These are phyloP conservation scores for Aldrovandia affinis DNA, from an alignment of 2,797 vertebrate genomes.

Conservation along the genomic window DNA sequence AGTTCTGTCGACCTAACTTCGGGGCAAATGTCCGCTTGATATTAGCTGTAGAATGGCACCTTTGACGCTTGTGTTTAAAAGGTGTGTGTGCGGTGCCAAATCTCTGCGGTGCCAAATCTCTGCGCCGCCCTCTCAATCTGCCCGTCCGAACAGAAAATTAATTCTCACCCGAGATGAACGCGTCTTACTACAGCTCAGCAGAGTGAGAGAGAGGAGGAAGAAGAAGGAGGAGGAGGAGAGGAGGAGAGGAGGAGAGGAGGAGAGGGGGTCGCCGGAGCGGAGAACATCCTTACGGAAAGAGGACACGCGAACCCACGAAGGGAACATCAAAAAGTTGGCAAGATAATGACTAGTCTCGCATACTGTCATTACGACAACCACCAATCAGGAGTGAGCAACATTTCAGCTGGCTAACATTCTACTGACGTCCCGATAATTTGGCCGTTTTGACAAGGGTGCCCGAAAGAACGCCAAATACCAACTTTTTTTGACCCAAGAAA, in stretches of 20 bases:
- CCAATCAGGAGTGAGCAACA: neutral
- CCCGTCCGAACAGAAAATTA: constrained; percentile 52
- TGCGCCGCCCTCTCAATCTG: constrained; percentile 43
- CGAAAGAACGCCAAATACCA: neutral
- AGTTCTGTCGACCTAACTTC: too few relatives aligned
- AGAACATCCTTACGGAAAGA: constrained; percentile 24
- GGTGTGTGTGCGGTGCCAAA: constrained; percentile 31
- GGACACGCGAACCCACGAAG: constrained; percentile 1
- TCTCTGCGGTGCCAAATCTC: constrained; percentile 44
- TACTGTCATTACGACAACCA: neutral
- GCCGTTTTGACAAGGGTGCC: neutral
- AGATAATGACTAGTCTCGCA: neutral
- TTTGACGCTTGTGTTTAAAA: too few relatives aligned
- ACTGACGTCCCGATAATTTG: neutral
- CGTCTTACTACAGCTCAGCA: constrained; percentile 49
- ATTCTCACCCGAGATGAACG: constrained; percentile 53
- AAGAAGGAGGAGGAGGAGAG: neutral
- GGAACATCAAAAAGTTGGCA: constrained; percentile 14
- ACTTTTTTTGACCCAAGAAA: neutral
- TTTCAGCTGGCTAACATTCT: neutral
- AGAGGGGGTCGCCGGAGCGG: neutral
- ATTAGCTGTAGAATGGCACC: too few relatives aligned
- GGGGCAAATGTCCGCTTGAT: too few relatives aligned
- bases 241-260: neutral
- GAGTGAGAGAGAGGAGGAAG: neutral